Base-by-base conservation (phyloP, 2,113 vertebrate species). In the Hylia prasina region DNA sequence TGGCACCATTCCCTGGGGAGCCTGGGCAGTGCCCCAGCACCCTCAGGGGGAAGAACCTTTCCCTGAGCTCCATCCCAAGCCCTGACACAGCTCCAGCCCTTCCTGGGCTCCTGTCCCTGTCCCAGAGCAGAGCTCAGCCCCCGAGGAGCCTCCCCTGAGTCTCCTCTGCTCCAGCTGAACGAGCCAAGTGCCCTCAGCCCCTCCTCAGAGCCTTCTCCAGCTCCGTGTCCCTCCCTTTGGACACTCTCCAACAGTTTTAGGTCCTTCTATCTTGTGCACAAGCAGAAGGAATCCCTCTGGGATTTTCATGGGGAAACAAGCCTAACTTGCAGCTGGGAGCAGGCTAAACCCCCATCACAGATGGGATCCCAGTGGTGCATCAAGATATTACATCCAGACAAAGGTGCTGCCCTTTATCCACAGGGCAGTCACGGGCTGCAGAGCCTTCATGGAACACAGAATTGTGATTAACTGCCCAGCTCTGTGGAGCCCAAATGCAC, bases 341-440 rank as follows among this genome's bases (percentile, higher is more conserved):
- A 9, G 71, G 10, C 13, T 53, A 58, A 50, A 53, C 16, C 60
- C 58, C 13, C 42, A 13, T 1, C 42, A 9, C 9, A 5, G 7
- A 0, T 2, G 35, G 82, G 65, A 76, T 39, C 57, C 23, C 16
- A 3, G 53, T 6, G 39, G 19, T 8, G 40, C 1, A 11, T 10
- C 33, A 11, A 30, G 63, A 50, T 9, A 24, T 20, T 15, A 35
- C 47, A 27, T 3, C 30, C 80, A n/a, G 57, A 14, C 10, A 60
- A 63, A 69, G 0, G 7, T 7, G 63, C n/a, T 28, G 57, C 18
- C 60, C 5, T 22, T 53, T 25, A 10, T 12, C 3, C 50, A n/a
- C 58, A 35, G 1, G 0, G 33, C 71, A 39, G 25, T 4, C 24
- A 6, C 0, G 5, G 77, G 3, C 68, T 3, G 15, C 23, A 15